Evolutionary conservation across 2,113 vertebrate genomes (phyloP).

Genomic region (Heteronetta atricapilla): DNA sequence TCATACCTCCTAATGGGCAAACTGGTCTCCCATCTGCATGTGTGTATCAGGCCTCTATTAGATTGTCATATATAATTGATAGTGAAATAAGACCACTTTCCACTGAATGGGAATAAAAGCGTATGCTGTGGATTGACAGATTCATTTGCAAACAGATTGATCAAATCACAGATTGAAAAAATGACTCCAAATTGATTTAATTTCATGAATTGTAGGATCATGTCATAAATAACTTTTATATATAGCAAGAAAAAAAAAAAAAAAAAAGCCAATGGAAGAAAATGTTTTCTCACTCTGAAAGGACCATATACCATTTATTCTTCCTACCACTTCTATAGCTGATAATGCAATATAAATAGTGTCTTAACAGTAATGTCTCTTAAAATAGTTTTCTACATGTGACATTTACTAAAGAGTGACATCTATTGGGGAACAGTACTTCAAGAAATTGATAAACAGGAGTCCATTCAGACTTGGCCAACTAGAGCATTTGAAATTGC

Average conservation of each 20-base stretch:
- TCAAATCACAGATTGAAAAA: background rate
- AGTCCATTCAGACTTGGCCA: background rate
- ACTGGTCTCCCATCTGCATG: background rate
- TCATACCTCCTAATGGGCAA: conserved; percentile 31
- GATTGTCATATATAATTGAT: background rate
- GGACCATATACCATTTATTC: background rate
- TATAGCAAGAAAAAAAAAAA: background rate
- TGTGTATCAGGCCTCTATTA: background rate
- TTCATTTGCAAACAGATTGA: background rate
- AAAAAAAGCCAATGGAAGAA: background rate
- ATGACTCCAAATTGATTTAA: background rate
- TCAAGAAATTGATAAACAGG: background rate
- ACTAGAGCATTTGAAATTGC: background rate
- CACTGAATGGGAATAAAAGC: background rate
- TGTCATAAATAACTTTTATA: background rate
- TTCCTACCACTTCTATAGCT: background rate
- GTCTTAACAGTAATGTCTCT: background rate
- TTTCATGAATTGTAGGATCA: background rate
- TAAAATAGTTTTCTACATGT: background rate
- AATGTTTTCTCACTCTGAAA: background rate
- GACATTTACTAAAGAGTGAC: conserved; percentile 25
- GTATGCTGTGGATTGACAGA: background rate
- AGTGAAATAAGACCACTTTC: conserved; percentile 1
- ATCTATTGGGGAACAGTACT: background rate
- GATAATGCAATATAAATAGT: background rate